Conservation (phyloP, 2,797 vertebrate genomes). For the Lycodopsis pacificus region DNA sequence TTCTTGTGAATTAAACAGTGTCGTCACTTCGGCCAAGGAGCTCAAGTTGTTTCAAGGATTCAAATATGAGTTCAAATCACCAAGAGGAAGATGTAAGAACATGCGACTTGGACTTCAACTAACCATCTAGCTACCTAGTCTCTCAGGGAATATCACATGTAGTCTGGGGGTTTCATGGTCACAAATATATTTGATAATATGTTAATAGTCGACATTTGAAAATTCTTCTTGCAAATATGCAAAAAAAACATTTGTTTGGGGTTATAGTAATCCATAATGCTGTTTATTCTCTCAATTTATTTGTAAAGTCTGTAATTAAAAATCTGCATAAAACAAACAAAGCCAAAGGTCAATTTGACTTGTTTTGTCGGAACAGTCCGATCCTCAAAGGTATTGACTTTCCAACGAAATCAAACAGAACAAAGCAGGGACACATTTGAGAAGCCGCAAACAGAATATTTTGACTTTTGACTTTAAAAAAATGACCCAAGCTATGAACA, state of each 20-base stretch:
- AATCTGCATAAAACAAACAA: too few species aligned
- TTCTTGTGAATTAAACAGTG: background rate
- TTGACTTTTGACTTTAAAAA: background rate
- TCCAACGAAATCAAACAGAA: background rate
- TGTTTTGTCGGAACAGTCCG: background rate
- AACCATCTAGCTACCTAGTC: background rate
- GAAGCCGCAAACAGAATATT: background rate
- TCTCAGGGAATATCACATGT: background rate
- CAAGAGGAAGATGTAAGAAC: background rate
- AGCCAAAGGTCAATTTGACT: background rate
- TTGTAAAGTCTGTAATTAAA: background rate
- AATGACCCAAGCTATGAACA: background rate
- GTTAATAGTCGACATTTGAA: background rate
- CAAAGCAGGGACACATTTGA: background rate
- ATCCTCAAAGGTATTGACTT: background rate
- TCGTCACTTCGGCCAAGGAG: background rate
- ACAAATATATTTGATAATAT: background rate
- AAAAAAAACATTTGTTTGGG: too few species aligned
- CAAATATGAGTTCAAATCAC: background rate
- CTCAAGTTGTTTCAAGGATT: background rate
- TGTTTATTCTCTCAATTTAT: rapidly evolving
- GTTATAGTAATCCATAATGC: too few species aligned
- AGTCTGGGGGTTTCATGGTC: background rate
- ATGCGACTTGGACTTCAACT: background rate
- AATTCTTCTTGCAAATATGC: background rate